Evolutionary conservation across 2,888 invertebrate species (phyloP), one percentile per base, ranked within the genome.

Genomic region (Hypena proboscidalis): DNA sequence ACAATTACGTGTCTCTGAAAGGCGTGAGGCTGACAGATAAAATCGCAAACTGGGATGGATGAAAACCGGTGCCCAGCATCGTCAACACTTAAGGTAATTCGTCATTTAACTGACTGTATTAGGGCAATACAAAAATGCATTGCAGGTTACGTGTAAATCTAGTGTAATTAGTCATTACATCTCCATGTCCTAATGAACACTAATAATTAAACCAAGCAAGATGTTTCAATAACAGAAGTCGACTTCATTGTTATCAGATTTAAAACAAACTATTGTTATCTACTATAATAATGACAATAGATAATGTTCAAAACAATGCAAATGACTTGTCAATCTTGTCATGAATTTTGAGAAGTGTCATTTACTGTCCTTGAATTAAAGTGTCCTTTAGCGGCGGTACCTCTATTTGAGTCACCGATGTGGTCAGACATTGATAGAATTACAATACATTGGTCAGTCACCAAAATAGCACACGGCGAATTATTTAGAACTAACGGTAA

Each of bases 401-500:
- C 42, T 51, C 17, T 15, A 11, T 19, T 40, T 63, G 49, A 56
- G 31, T 58, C 50, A 56, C 42, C 49, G 50, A 47, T 55, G 38
- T 22, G 50, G 36, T 39, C 42, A 44, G 19, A 52, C 56, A 62
- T 60, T 61, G 48, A 47, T 40, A 43, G 48, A 46, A 48, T 45
- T 44, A 36, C 36, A 47, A 53, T 62, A 43, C 31, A 53, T 60
- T 58, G 48, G 56, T 56, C 56, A 58, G 47, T 48, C 31, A 52
- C 56, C 31, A 11, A 60, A 58, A 59, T 55, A 56, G 38, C 38
- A 58, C 15, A 31, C 22, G 22, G 29, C 48, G 21, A 40, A 66
- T 73, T 70, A 68, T 74, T 70, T 67, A 60, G 51, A 54, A 50
- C 50, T 74, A 80, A 79, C 80, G 72, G 79, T 73, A 61, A 58